Evolutionary conservation across 2,797 vertebrate species (phyloP), one percentile per base, ranked within the genome.

Genomic region (Nothura maculosa): DNA sequence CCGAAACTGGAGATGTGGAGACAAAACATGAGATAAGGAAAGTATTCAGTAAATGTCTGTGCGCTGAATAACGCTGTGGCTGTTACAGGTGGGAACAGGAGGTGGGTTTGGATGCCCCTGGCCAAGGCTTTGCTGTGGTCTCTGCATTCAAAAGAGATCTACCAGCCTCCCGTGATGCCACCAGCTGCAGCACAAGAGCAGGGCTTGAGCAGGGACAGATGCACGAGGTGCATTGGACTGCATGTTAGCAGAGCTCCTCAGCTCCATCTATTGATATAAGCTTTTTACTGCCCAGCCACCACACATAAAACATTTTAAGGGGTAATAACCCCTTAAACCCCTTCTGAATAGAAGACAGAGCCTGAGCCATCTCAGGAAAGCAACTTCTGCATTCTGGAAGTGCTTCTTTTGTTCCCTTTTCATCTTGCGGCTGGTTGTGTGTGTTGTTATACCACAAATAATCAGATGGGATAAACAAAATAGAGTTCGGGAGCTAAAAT

Each of bases 221-320:
- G 66, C 90, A 84, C 36, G 17, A 38, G 80, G 57, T 87, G 72
- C 45, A 76, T 61, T 81, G 84, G 82, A 61, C 87, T 89, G 52
- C 43, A 38, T 91, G 81, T 92, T 85, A 34, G 1, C 54, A 90
- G 77, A 93, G 70, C 63, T 92, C 66, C 68, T 70, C 68, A 70
- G 36, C 36, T 54, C 48, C 66, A 1, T 1, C 73, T 79, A 30
- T 4, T 66, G 52, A 73, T 81, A 48, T 4, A 60, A 81, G 87
- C 92, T 92, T 81, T 92, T 92, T 95, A 93, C 87, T 73, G 12
- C 38, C 52, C 50, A 74, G 74, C 32, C 79, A 36, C 73, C 1
- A 0, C n/a, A 79, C 87, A 73, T 93, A 73, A 92, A 92, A 64
- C 85, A 63, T 94, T 93, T 91, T 50, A 92, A 52, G 90, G 88